Conservation (phyloP, 2,113 vertebrate species). For the Muntiacus reevesi region DNA sequence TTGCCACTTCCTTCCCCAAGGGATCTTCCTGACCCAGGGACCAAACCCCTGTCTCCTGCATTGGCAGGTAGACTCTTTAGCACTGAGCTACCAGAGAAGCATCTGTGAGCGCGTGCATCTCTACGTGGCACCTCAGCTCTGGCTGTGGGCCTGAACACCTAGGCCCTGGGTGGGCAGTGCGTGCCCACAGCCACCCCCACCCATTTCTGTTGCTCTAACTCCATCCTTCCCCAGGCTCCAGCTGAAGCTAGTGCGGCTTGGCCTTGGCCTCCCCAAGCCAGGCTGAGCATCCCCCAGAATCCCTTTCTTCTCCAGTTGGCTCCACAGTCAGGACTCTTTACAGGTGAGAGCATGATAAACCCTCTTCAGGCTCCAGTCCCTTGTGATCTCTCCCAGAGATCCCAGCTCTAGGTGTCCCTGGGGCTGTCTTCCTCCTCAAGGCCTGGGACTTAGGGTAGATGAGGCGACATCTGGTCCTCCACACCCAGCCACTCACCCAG, state of each 20-base stretch:
- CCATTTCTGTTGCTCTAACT: background rate
- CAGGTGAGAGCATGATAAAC: background rate
- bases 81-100: background rate
- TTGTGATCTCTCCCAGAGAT: background rate
- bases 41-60: background rate
- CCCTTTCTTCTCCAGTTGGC: background rate
- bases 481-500: constrained; percentile 80
- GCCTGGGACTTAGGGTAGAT: background rate
- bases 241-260: background rate
- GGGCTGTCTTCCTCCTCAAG: background rate
- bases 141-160: background rate
- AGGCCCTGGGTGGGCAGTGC: background rate
- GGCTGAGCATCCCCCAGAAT: background rate
- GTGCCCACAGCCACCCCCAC: background rate
- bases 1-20: background rate
- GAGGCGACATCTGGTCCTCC: background rate
- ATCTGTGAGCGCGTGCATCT: background rate
- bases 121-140: background rate
- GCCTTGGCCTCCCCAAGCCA: background rate
- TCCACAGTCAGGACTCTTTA: background rate
- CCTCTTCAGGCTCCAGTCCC: background rate
- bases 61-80: background rate
- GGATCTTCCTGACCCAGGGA: background rate
- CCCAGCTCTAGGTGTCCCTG: background rate
- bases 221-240: background rate